Base-by-base conservation (phyloP, 53 echinoderm and acorn worm species). In the Patiria pectinifera region DNA sequence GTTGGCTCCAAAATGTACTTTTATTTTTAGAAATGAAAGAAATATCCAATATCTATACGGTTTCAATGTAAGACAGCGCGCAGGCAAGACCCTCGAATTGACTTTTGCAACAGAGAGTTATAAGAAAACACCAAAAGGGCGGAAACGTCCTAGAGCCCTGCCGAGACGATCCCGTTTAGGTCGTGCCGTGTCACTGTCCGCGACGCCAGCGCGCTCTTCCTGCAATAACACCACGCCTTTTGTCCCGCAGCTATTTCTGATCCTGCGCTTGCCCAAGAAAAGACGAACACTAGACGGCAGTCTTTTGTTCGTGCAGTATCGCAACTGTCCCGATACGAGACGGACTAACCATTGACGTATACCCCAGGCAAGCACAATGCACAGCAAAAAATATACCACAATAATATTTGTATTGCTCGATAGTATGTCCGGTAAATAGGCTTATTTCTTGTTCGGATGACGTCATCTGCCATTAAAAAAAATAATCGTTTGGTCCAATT, bases 241-340 rank as follows among this genome's bases (percentile, higher is more conserved):
- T 74, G 74, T 74, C 22, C 15, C 22, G 74, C 10, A n/a, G 74
- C 74, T 74, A 74, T 74, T 74, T 74, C 74, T 74, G 74, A n/a
- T 74, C 74, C 11, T n/a, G 15, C 74, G 74, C 74, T 24, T 10
- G n/a, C 22, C 74, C 22, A 3, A n/a, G 24, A 23, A 74, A n/a
- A 53, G 5, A 74, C 24, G 74, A 74, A 74, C 24, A 18, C 3
- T 9, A 74, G 74, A 74, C 74, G 74, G 74, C 74, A n/a, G 9
- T 16, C 22, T 24, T 6, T 74, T 74, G 74, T 74, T 4, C 74
- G 4, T n/a, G 6, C 14, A 4, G 74, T 18, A 16, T 24, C 22
- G 74, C n/a, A 2, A 74, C 22, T 74, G 24, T 74, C 24, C 74
- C 24, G 24, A 4, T 74, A 74, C 4, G 11, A 23, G 24, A 24